Evolutionary conservation across 2,888 invertebrate species (phyloP).

Genomic region (Tortricodes alternella): DNA sequence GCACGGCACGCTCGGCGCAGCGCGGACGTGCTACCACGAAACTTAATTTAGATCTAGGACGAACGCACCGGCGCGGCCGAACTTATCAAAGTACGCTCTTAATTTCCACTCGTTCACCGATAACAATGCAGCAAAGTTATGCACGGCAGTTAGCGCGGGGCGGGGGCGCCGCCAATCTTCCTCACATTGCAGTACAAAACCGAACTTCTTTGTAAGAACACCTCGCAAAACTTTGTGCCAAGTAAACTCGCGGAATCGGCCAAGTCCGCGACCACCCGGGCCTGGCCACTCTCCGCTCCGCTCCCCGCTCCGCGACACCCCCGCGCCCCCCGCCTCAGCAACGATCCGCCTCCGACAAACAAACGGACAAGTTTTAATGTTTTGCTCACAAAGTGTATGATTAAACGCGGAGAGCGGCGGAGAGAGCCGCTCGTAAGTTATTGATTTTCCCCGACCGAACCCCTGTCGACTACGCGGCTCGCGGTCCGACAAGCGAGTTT

Average conservation of each 20-base stretch:
- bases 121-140: conserved; percentile 75
- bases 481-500: conserved; percentile 59
- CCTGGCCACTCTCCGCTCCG: conserved; percentile 52
- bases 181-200: conserved; percentile 74
- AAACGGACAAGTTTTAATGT: conserved; percentile 83
- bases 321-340: conserved; percentile 43
- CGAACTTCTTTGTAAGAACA: conserved; percentile 80
- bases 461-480: conserved; percentile 76
- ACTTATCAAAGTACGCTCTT: conserved; percentile 67
- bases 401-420: conserved; percentile 82
- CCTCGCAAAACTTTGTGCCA: conserved; percentile 77
- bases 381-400: conserved; percentile 83
- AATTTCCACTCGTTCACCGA: conserved; percentile 67
- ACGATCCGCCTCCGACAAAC: conserved; percentile 76
- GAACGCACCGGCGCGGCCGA: conserved; percentile 51
- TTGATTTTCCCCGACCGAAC: conserved; percentile 82
- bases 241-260: conserved; percentile 72
- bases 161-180: conserved; percentile 68
- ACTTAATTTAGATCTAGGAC: conserved; percentile 48
- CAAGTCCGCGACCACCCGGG: conserved; percentile 51
- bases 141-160: conserved; percentile 51
- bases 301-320: conserved; percentile 46
- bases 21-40: conserved; percentile 8
- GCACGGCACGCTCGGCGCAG: background rate
- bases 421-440: conserved; percentile 83